These are phyloP conservation scores for Colossoma macropomum DNA, from an alignment of 2,113 vertebrate genomes.

Conservation along the genomic window DNA sequence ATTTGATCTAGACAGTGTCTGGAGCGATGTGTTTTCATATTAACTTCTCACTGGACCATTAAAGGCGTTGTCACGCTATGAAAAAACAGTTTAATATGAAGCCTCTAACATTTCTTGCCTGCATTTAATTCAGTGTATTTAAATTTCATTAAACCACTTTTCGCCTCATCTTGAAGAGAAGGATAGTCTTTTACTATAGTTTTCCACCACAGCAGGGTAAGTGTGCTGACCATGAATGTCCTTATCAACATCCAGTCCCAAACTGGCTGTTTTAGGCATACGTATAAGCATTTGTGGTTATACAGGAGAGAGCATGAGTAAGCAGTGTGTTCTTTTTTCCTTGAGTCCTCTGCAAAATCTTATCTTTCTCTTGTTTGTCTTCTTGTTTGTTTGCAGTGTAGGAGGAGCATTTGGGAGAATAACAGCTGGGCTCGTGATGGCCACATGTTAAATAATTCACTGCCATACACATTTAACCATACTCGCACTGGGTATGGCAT, in stretches of 20 bases:
- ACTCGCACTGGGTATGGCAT: constrained; percentile 19
- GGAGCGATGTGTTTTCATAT: constrained; percentile 77
- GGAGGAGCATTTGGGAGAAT: constrained; percentile 37
- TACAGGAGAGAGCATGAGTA: background rate
- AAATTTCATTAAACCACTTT: background rate
- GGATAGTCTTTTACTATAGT: background rate
- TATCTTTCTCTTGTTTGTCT: background rate
- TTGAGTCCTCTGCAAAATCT: background rate
- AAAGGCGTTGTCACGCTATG: constrained; percentile 78
- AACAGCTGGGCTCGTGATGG: constrained; percentile 38
- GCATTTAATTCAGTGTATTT: background rate
- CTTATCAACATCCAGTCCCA: background rate
- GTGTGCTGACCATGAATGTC: background rate
- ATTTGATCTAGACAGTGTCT: constrained; percentile 56
- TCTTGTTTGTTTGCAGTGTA: constrained; percentile 3
- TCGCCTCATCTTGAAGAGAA: background rate
- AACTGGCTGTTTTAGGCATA: background rate
- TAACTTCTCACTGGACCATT: constrained; percentile 83
- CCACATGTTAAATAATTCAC: constrained; percentile 52
- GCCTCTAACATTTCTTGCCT: background rate
- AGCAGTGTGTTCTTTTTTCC: background rate
- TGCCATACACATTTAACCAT: constrained; percentile 41
- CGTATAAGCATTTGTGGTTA: background rate
- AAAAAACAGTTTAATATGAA: background rate
- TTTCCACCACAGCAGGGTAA: background rate